Evolutionary conservation across 2,797 vertebrate species (phyloP), one percentile per base, ranked within the genome.

Genomic region (Amblyopsis hoosieri): DNA sequence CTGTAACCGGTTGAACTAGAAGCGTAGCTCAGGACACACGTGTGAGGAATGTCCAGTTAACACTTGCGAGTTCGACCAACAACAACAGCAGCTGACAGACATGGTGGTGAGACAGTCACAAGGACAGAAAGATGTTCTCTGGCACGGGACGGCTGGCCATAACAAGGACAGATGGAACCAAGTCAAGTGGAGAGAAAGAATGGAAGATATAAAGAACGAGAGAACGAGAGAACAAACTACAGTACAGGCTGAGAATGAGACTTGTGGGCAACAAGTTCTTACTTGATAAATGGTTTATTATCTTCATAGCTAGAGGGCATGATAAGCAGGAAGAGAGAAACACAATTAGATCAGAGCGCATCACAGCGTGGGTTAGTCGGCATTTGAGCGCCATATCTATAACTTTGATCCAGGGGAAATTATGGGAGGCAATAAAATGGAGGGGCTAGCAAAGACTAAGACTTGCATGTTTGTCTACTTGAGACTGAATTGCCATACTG

Each of bases 261-360:
- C 87, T 94, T 95, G 94, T 96, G 93, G 93, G 93, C 92, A 95
- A 96, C 93, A 91, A 93, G 93, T 93, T 94, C 97, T 99, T 99
- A 99, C 97, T 99, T 99, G 97, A 99, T 97, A 96, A 98, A 98
- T 93, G 92, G 96, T 95, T 99, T 99, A 99, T 99, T 99, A 98
- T 99, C 97, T 98, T 99, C 97, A 98, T 99, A 99, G 96, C 97
- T 99, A 99, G 96, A 96, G 93, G 96, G 96, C 95, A 93, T 96
- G 96, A 97, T 94, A 95, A 96, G 96, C 95, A 95, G 94, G 95
- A 82, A 96, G 93, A 98, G 95, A 98, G 94, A 98, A 95, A 97
- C 93, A 98, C 94, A 97, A 95, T 97, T 98, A 97, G 95, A 94
- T 94, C 94, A 96, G 85, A 88, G 76, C 74, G 83, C 82, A 89